Base-by-base conservation (phyloP, 2,797 vertebrate genomes). In the Falco cherrug region DNA sequence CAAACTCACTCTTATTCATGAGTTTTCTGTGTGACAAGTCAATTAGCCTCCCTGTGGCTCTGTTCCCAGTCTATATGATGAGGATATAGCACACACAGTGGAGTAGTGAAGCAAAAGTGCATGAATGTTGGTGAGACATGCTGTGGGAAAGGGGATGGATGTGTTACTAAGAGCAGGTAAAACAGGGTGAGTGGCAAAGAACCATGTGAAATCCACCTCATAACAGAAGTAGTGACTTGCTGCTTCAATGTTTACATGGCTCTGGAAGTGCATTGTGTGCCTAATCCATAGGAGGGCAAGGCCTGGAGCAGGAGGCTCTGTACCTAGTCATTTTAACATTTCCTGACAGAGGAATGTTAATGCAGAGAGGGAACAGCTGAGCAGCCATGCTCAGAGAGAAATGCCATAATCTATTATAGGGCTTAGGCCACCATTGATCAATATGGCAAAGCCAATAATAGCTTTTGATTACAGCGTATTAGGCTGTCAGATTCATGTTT, bases 371-470 rank as follows among this genome's bases (percentile, higher is more conserved):
- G 87, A 95, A 3, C 45, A 63, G 50, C 56, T 79, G 76, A 90
- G 91, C 73, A 85, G 83, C 54, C 3, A 5, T 2, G 0, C 89
- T 94, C 51, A 87, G 80, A 86, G 57, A 94, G 79, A 87, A 95
- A 89, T 64, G 50, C 39, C 2, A 0, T 90, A 96, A 97, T 97
- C 97, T 97, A 76, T 97, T 95, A 93, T 0, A 0, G 45, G 47
- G 41, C 90, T 89, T 84, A 71, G 91, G 90, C 86, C 88, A 83
- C 85, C 73, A 25, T 68, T 95, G 96, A 97, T 97, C 97, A 96
- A 95, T 97, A 95, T 51, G 33, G 87, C 87, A 95, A 96, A 97
- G 95, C 97, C 96, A 97, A 97, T 97, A 97, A 96, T 39, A 90
- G 90, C 71, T 96, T 97, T 95, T 97, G 97, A 97, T 97, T 96